A percentile compares a stretch with the other conserved stretches of the same genome.
Conservation (phyloP, 2,888 invertebrate species). For the Torymus auratus region DNA sequence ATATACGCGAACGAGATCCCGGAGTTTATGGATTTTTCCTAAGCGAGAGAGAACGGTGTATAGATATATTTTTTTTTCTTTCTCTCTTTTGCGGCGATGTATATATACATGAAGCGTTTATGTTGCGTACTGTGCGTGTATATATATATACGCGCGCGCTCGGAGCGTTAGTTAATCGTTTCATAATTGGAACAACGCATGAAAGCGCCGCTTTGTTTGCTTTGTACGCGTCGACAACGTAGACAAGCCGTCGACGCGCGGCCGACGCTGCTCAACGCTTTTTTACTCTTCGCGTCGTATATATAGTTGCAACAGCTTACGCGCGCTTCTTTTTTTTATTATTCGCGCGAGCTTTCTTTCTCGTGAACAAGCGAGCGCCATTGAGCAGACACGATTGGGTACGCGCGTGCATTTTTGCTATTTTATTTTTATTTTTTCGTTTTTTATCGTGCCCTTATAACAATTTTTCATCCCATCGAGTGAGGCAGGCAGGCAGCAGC, state of each 20-base stretch:
- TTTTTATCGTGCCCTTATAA: background rate
- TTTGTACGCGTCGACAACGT: background rate
- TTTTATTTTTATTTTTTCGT: background rate
- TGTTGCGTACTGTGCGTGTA: no score
- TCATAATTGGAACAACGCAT: constrained; percentile 31
- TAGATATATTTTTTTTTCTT: constrained; percentile 11
- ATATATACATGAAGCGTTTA: no score
- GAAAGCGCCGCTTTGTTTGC: constrained; percentile 26
- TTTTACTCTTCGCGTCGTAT: no score
- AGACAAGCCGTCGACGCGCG: no score
- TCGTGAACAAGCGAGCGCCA: background rate
- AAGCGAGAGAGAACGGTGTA: background rate
- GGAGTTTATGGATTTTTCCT: no score
- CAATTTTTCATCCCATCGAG: background rate
- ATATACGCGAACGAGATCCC: background rate
- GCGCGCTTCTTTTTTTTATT: background rate
- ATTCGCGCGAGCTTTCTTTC: no score
- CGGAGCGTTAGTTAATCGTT: constrained; percentile 21
- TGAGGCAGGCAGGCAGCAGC: no score
- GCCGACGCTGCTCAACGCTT: no score
- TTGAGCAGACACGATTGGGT: background rate
- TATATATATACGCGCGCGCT: background rate
- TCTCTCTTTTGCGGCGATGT: background rate
- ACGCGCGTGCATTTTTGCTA: background rate
- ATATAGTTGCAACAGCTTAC: no score